These are phyloP conservation scores for Pentalonia nigronervosa DNA, from an alignment of 1,140 invertebrate species.

Conservation along the genomic window DNA sequence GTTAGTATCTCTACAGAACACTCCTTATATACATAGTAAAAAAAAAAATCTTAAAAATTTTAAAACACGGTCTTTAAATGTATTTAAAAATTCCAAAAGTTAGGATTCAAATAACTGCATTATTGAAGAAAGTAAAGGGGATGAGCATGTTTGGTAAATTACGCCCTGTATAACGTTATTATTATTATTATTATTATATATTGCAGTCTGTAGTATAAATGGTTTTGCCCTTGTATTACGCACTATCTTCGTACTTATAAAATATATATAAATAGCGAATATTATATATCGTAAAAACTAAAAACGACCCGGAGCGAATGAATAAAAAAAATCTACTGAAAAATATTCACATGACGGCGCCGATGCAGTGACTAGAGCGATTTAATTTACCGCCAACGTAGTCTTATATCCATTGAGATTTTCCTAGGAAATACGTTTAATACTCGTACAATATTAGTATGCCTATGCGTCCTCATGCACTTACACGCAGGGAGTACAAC, in stretches of 20 bases:
- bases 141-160: too few relatives aligned
- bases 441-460: neutral
- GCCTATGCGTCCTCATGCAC: neutral
- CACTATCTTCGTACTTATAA: neutral
- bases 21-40: too few relatives aligned
- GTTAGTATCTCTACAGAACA: too few relatives aligned
- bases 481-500: neutral
- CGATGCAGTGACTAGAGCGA: neutral
- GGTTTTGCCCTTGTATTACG: neutral
- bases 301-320: neutral
- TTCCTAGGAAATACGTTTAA: too few relatives aligned
- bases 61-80: too few relatives aligned
- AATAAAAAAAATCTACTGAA: neutral
- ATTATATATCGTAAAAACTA: neutral
- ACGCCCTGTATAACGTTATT: neutral
- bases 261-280: neutral
- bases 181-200: neutral
- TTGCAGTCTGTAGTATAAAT: neutral
- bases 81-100: too few relatives aligned
- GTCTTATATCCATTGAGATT: too few relatives aligned
- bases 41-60: too few relatives aligned
- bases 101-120: too few relatives aligned
- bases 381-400: neutral
- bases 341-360: neutral
- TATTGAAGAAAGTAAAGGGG: too few relatives aligned